These are phyloP conservation scores for Protobothrops mucrosquamatus DNA, from an alignment of 2,113 vertebrate genomes.

Conservation along the genomic window DNA sequence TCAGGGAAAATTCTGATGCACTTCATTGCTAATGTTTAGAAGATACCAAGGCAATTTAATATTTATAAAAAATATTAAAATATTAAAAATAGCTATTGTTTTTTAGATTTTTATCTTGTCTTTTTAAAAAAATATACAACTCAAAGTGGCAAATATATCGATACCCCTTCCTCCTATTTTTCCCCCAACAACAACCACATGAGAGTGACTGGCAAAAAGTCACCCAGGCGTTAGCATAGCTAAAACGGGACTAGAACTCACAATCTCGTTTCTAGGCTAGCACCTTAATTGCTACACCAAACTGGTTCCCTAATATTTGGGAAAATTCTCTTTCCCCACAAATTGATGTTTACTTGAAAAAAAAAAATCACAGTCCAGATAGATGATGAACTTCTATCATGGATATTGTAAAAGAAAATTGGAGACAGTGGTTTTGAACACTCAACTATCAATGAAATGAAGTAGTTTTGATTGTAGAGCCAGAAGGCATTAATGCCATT, in stretches of 20 bases:
- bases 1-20: constrained; percentile 14
- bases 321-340: neutral
- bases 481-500: constrained; percentile 38
- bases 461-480: constrained; percentile 46
- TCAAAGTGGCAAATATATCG: neutral
- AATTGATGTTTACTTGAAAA: neutral
- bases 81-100: constrained; percentile 3
- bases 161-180: neutral
- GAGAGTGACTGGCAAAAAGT: neutral
- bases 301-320: neutral
- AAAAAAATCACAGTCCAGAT: constrained; percentile 6
- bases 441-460: constrained; percentile 19
- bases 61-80: neutral
- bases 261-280: neutral
- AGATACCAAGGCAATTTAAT: neutral
- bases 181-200: neutral
- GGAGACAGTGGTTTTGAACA: constrained; percentile 33
- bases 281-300: neutral
- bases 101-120: neutral
- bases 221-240: neutral
- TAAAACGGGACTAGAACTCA: neutral
- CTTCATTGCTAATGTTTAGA: constrained; percentile 19
- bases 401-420: constrained; percentile 5
- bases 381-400: constrained; percentile 29
- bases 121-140: neutral